A percentile compares a stretch with the other conserved stretches of the same genome.
Evolutionary conservation across 2,797 vertebrate species (phyloP).

Genomic region (Phataginus tricuspis): DNA sequence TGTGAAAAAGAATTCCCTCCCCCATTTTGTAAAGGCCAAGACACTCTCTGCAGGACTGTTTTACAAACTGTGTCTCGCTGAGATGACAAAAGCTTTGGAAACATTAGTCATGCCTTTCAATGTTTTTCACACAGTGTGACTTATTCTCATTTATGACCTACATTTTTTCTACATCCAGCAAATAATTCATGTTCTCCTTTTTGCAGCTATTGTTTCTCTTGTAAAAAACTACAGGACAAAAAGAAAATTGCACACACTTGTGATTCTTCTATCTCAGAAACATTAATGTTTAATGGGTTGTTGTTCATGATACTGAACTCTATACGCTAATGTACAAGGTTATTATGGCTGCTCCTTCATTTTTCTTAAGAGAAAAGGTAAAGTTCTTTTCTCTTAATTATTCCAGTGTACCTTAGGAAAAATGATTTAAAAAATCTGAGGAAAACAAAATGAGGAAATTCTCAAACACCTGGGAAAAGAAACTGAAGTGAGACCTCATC

Average conservation of each 20-base stretch:
- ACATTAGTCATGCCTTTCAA: slow-evolving; percentile 55
- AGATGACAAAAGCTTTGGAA: slow-evolving; percentile 69
- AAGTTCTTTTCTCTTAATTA: slow-evolving; percentile 36
- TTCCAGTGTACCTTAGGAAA: background rate
- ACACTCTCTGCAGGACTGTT: slow-evolving; percentile 49
- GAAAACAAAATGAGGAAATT: background rate
- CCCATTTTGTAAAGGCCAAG: background rate
- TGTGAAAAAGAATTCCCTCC: slow-evolving; percentile 59
- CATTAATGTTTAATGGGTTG: background rate
- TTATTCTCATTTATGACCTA: slow-evolving; percentile 53
- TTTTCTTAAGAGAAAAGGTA: background rate
- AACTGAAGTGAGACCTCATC: background rate
- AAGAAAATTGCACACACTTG: background rate
- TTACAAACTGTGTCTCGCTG: slow-evolving; percentile 55
- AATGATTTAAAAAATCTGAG: background rate
- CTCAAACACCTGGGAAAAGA: slow-evolving; percentile 27
- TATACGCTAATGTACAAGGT: background rate
- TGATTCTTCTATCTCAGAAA: background rate
- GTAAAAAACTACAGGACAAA: slow-evolving; percentile 24
- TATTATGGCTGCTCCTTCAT: background rate
- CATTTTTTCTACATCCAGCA: slow-evolving; percentile 48
- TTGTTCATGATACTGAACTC: background rate
- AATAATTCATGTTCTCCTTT: slow-evolving; percentile 38
- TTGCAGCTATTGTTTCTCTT: background rate
- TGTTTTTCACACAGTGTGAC: slow-evolving; percentile 21